A percentile compares a stretch with the other conserved stretches of the same genome.
phyloP scores from a whole-genome alignment of 2,888 invertebrate species.

The Conus canariensis region DNA sequence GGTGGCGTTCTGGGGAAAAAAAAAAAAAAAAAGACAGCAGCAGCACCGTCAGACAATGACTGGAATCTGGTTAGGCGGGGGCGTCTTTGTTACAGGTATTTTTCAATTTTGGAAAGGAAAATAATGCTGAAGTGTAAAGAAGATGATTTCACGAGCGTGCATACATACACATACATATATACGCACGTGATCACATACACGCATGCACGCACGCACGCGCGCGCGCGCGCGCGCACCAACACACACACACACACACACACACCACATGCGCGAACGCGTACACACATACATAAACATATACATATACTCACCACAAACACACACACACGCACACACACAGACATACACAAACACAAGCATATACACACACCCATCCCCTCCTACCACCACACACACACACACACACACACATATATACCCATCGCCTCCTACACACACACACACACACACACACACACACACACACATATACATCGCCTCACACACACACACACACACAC shows the following conservation, averaged over 20 bases:
- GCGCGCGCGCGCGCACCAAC: too few relatives aligned
- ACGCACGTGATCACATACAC: neutral
- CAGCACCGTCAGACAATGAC: neutral
- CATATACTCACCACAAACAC: neutral
- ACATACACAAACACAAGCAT: neutral
- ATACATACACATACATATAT: neutral
- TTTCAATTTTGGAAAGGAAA: too few relatives aligned
- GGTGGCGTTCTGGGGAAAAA: slow-evolving; percentile 73
- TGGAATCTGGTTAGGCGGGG: too few relatives aligned
- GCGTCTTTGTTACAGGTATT: too few relatives aligned
- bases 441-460: neutral
- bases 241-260: neutral
- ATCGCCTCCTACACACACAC: too few relatives aligned
- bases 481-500: neutral
- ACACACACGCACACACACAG: neutral
- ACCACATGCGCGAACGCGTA: neutral
- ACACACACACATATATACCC: too few relatives aligned
- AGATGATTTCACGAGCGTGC: too few relatives aligned
- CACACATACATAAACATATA: neutral
- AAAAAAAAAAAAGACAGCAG: neutral
- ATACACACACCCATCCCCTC: too few relatives aligned
- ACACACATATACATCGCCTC: neutral
- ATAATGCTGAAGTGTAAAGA: too few relatives aligned
- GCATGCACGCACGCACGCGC: neutral
- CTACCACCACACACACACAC: too few relatives aligned